Percentiles rank a stretch among this genome's conserved stretches.
phyloP scores from a whole-genome alignment of 1,140 invertebrate genomes.

The Leguminivora glycinivorella region DNA sequence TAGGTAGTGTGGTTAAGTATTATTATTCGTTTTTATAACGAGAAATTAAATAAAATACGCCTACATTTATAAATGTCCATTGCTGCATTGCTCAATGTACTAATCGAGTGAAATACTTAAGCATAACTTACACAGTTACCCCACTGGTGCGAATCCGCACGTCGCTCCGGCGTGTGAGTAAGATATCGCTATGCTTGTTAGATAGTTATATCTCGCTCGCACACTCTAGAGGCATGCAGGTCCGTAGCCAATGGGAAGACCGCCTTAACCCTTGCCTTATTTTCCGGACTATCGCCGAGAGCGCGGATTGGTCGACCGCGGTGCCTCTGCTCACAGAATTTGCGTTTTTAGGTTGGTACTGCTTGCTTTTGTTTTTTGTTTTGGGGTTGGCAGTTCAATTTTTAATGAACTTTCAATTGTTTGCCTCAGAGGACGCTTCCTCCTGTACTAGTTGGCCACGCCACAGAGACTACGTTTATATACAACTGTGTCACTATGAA shows the following conservation, averaged over 20 bases:
- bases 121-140: too few species aligned
- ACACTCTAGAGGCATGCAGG: too few species aligned
- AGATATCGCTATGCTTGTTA: conserved; percentile 33
- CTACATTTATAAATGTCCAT: not conserved
- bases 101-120: conserved; percentile 26
- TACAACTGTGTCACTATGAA: too few species aligned
- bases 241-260: too few species aligned
- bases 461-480: too few species aligned
- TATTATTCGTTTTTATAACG: too few species aligned
- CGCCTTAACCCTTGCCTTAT: conserved; percentile 55
- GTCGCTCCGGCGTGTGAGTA: too few species aligned
- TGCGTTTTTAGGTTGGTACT: conserved; percentile 77
- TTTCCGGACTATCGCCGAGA: conserved; percentile 67
- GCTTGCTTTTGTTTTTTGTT: conserved; percentile 51
- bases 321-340: conserved; percentile 76
- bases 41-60: too few species aligned
- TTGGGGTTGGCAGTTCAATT: not conserved
- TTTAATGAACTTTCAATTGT: not conserved
- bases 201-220: conserved; percentile 38
- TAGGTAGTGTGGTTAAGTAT: too few species aligned
- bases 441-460: too few species aligned
- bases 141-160: too few species aligned
- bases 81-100: conserved; percentile 28
- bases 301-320: conserved; percentile 62
- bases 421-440: too few species aligned